Conservation (phyloP, 2,888 invertebrate genomes). For the Pachydiplax longipennis region DNA sequence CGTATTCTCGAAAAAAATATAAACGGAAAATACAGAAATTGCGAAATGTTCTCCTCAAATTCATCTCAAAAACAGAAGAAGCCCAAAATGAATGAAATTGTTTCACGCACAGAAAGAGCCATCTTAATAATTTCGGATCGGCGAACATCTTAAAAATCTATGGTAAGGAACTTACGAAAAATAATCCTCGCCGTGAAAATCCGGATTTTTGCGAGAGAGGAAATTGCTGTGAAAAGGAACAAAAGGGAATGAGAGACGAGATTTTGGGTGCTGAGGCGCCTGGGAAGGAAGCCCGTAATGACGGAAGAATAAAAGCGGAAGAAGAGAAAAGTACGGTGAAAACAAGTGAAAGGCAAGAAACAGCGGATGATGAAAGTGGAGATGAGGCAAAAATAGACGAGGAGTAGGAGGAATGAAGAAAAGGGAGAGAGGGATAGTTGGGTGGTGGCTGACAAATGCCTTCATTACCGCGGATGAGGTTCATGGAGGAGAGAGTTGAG, state of each 20-base stretch:
- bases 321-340: neutral
- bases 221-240: neutral
- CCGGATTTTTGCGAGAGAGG: neutral
- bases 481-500: neutral
- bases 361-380: neutral
- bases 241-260: neutral
- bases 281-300: neutral
- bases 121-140: neutral
- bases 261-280: neutral
- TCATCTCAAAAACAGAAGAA: neutral
- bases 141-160: neutral
- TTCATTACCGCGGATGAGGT: constrained; percentile 28
- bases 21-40: neutral
- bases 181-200: too few species aligned
- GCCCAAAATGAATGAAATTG: neutral
- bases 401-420: neutral
- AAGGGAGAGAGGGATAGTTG: neutral
- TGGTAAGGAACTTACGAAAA: neutral
- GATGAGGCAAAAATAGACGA: neutral
- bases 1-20: neutral
- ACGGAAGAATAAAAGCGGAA: neutral
- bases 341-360: neutral
- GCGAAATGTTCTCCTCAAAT: neutral
- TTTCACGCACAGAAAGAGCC: neutral
- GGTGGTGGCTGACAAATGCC: constrained; percentile 23